Base-by-base conservation (phyloP, 2,888 invertebrate species). In the Hermaeophaga mercurialis region DNA sequence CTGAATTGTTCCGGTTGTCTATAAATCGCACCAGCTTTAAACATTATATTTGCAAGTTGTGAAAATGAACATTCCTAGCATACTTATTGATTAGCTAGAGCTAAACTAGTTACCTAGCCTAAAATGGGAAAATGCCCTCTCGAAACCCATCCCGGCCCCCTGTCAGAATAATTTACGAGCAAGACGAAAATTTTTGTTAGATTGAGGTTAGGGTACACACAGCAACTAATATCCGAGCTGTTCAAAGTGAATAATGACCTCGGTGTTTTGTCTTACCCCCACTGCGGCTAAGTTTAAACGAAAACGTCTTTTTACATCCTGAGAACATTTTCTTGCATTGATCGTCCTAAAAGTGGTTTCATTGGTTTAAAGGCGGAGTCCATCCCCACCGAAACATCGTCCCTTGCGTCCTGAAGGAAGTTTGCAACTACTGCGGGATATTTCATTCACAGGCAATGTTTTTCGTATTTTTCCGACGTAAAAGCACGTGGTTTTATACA, bases 241-340 rank as follows among this genome's bases (percentile, higher is more conserved):
- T 73, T 74, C 73, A 66, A 71, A 75, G 76, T 78, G 77, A 78
- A 74, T 78, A 77, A 78, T 77, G 77, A 77, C 75, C 73, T 67
- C 67, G 67, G 70, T 74, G 75, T 75, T 76, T 75, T 75, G 74
- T 74, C 73, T 70, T 70, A 65, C 68, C 68, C 66, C 68, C 64
- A 61, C 68, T 64, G 61, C 58, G 60, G 9, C 19, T 72, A 74
- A 75, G 74, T 75, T 75, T 63, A 67, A 74, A 76, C 73, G 73
- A 73, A 72, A 77, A 76, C 77, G 77, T 78, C 78, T 78, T 78
- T 78, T 78, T 78, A 75, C 74, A 67, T 74, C 75, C 78, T 78
- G 73, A 78, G 78, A 78, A 73, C 66, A 73, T 76, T 78, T 78
- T 78, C 78, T 78, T 78, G 75, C 73, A 78, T 78, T 73, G 78